Base-by-base conservation (phyloP, 1,140 invertebrate genomes). In the Drosophila subpulchrella region DNA sequence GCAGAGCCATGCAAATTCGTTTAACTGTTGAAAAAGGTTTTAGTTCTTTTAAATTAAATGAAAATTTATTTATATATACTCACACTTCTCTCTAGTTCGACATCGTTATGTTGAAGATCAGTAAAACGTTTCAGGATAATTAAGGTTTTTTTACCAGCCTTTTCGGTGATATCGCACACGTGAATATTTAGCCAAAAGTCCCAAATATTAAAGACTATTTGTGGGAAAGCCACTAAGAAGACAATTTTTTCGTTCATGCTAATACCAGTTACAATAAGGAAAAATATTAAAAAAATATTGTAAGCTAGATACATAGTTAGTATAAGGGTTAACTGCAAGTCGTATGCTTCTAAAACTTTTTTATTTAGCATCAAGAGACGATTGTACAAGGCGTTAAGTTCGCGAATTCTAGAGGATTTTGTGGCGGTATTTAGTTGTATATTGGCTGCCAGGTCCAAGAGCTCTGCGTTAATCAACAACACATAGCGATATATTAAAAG, bases 141-240 rank as follows among this genome's bases (percentile, higher is more conserved):
- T 0, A 70, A 39, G 5, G 81, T 85, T 32, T 13, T 20, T 11
- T 17, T 30, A 32, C 75, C 56, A 6, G 65, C 58, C 5, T 48
- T 47, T 20, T 70, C 48, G 0, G 48, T 46, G 27, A 81, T 46
- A 4, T 85, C 81, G 12, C 77, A 85, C 8, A 81, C 50, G 0
- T 51, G 32, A 17, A 85, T 67, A 34, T 32, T 46, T 3, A 81
- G 11, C 77, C 82, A 85, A 47, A 78, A 85, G 8, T 85, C 82
- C 36, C 57, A 47, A 0, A 70, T 8, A 48, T 85, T 85, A 0
- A 62, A 4, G 1, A 67, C n/a, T 0, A 55, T 17, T 3, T 75
- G 68, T 0, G 30, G 0, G 10, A 75, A 50, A 0, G 50, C 0
- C 11, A 55, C 2, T 0, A 32, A 0, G 1, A 48, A 27, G 0